These are phyloP conservation scores for Drosophila carrolli DNA, from an alignment of 1,140 invertebrate genomes.

Conservation along the genomic window DNA sequence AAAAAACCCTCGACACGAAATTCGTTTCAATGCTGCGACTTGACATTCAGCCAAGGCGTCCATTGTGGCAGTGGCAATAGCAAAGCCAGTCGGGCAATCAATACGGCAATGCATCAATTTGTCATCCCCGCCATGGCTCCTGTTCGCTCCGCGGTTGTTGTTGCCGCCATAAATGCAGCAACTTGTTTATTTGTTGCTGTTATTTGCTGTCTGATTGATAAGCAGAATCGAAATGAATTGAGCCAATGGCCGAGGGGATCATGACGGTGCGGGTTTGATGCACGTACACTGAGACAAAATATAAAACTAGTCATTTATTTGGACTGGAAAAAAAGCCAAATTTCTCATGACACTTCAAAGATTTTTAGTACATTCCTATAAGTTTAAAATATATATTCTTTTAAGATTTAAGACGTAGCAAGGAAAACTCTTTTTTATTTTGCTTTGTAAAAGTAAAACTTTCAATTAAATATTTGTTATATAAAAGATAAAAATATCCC, in stretches of 20 bases:
- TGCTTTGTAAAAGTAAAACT: too few relatives aligned
- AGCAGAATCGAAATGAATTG: slow-evolving; percentile 25
- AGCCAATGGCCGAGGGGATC: slow-evolving; percentile 25
- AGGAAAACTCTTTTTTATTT: too few relatives aligned
- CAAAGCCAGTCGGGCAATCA: slow-evolving; percentile 60
- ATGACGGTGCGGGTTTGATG: slow-evolving; percentile 27
- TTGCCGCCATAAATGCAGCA: slow-evolving; percentile 35
- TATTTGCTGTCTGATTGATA: slow-evolving; percentile 72
- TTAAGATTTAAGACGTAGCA: too few relatives aligned
- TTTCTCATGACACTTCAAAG: too few relatives aligned
- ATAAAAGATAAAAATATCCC: too few relatives aligned
- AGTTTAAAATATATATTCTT: too few relatives aligned
- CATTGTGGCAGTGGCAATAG: slow-evolving; percentile 49
- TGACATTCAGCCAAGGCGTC: slow-evolving; percentile 73
- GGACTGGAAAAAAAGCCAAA: too few relatives aligned
- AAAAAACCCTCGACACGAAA: slow-evolving; percentile 35
- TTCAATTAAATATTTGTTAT: too few relatives aligned
- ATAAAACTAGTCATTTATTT: not conserved
- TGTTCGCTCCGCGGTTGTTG: slow-evolving; percentile 2
- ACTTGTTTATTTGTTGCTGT: slow-evolving; percentile 72
- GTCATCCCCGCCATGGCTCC: slow-evolving; percentile 41
- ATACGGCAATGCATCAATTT: slow-evolving; percentile 78
- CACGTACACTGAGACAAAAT: not conserved
- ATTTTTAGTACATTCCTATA: too few relatives aligned
- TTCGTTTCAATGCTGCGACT: slow-evolving; percentile 70